Base-by-base conservation (phyloP, 64 coral and sea anemone genomes). In the Actinia equina region DNA sequence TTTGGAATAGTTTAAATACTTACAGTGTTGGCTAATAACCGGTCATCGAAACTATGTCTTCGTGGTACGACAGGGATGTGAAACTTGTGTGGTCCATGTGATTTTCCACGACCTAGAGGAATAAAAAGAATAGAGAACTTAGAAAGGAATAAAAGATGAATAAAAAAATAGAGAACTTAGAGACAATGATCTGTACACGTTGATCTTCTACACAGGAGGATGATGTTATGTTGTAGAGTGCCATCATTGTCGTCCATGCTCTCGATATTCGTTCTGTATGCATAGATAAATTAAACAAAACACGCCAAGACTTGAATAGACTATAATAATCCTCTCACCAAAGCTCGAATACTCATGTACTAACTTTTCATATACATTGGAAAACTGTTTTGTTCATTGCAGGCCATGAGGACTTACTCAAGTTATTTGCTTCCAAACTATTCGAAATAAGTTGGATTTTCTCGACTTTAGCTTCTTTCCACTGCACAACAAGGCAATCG, bases 11-110 rank as follows among this genome's bases (percentile, higher is more conserved):
- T 74, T 74, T 74, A 7, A 74, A 81, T 56, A 41, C 94, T 93
- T 62, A 97, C 94, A 70, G 94, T 70, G 37, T 87, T 83, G 14
- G 94, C 94, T 43, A 97, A 97, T 80, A 97, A 93, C 77, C 94
- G 77, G 60, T 97, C 94, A 58, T 97, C 94, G 27, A 97, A 97
- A 42, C 94, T 97, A 45, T 97, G 94, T 57, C 94, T 85, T 59
- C 94, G 87, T n/a, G 94, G 94, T n/a, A 97, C 94, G 71, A 97
- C 94, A 46, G 94, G 94, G 62, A 97, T 97, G 59, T 97, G 92
- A 53, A 97, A 97, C 65, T 97, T 97, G 46, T 97, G 94, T 2
- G 94, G 94, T 54, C 94, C 94, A 30, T 97, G 94, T 7, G 94
- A 97, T 19, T 90, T 84, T 5, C 94, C 94, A 20, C 94, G 91